Conservation (phyloP, 2,888 invertebrate genomes). For the Philopedon plagiatum region DNA sequence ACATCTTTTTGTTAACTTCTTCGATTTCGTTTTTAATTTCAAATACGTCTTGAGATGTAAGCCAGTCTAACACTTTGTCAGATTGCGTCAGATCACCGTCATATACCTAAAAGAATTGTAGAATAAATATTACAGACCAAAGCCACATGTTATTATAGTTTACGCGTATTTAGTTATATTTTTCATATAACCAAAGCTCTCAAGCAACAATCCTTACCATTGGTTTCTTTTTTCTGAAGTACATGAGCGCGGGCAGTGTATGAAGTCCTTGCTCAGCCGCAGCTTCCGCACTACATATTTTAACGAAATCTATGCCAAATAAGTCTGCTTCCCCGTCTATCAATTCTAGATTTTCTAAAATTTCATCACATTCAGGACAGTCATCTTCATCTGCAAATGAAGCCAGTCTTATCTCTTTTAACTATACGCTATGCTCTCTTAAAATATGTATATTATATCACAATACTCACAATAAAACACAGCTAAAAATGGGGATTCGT, state of each 20-base stretch:
- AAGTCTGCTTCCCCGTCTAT: slow-evolving; percentile 96
- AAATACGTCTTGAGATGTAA: slow-evolving; percentile 94
- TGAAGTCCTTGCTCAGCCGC: slow-evolving; percentile 87
- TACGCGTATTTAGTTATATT: too few relatives aligned
- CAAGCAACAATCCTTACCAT: slow-evolving; percentile 67
- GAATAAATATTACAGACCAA: too few relatives aligned
- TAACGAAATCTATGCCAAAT: slow-evolving; percentile 95
- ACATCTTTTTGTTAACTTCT: slow-evolving; percentile 96
- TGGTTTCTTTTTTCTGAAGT: slow-evolving; percentile 85
- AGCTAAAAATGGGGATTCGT: slow-evolving; percentile 88
- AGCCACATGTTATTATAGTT: too few relatives aligned
- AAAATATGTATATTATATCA: not conserved
- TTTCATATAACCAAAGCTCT: too few relatives aligned
- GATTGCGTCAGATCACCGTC: slow-evolving; percentile 92
- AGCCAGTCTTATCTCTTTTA: too few relatives aligned
- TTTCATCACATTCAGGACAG: slow-evolving; percentile 92
- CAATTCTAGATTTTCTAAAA: slow-evolving; percentile 90
- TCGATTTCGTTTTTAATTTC: slow-evolving; percentile 97
- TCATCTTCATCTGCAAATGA: slow-evolving; percentile 86
- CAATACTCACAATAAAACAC: slow-evolving; percentile 90
- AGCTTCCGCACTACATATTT: slow-evolving; percentile 87
- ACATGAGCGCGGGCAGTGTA: slow-evolving; percentile 88
- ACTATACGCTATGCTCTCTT: too few relatives aligned
- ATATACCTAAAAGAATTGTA: slow-evolving; percentile 75
- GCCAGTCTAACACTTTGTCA: slow-evolving; percentile 88